These are phyloP conservation scores for Thalpophila matura DNA, from an alignment of 2,888 invertebrate species.

Conservation along the genomic window DNA sequence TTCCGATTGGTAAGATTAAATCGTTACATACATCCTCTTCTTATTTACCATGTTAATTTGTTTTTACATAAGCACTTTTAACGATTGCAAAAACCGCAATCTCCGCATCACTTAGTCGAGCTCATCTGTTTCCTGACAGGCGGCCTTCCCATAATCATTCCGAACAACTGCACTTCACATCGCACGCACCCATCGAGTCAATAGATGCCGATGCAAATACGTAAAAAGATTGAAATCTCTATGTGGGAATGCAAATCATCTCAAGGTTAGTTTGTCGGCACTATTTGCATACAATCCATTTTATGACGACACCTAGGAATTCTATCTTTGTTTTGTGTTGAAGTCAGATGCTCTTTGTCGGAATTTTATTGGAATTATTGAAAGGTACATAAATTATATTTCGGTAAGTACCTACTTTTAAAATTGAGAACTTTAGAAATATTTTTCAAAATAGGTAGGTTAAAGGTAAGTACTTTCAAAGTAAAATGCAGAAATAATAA, in stretches of 20 bases:
- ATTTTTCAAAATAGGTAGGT: too few species aligned
- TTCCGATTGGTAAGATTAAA: slow-evolving; percentile 20
- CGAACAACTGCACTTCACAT: slow-evolving; percentile 55
- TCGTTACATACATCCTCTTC: slow-evolving; percentile 37
- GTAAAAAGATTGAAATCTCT: slow-evolving; percentile 68
- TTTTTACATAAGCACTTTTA: slow-evolving; percentile 38
- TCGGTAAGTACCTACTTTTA: neutral
- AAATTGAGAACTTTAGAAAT: neutral
- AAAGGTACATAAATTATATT: slow-evolving; percentile 1
- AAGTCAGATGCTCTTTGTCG: slow-evolving; percentile 31
- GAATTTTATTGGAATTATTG: slow-evolving; percentile 21
- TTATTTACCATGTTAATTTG: slow-evolving; percentile 24
- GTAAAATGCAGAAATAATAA: neutral
- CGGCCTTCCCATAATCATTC: slow-evolving; percentile 44
- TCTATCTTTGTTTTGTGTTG: slow-evolving; percentile 43
- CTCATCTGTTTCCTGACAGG: slow-evolving; percentile 43
- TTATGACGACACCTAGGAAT: slow-evolving; percentile 72
- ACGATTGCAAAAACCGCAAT: slow-evolving; percentile 45
- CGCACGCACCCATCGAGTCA: slow-evolving; percentile 60
- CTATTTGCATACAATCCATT: slow-evolving; percentile 84
- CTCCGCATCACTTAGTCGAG: slow-evolving; percentile 13
- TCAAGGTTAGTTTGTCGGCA: slow-evolving; percentile 71
- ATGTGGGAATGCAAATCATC: slow-evolving; percentile 75
- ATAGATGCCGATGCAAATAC: slow-evolving; percentile 69
- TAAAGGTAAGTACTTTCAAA: too few species aligned